Evolutionary conservation across 1,140 invertebrate genomes (phyloP).

Genomic region (Drosophila biarmipes): DNA sequence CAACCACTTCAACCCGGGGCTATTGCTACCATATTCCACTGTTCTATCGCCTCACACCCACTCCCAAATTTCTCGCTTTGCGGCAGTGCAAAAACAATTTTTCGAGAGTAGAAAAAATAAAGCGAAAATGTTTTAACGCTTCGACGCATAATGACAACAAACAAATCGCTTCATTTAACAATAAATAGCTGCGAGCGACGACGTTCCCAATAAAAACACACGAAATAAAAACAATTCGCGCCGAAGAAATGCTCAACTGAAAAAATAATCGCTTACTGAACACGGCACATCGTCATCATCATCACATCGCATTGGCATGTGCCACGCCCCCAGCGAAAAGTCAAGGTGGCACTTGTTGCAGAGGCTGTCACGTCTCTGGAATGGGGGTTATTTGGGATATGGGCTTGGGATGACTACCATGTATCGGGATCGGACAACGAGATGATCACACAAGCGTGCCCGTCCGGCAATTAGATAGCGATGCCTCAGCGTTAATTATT

Average conservation of each 20-base stretch:
- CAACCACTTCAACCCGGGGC: slow-evolving; percentile 56
- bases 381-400: background rate
- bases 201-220: slow-evolving; percentile 55
- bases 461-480: slow-evolving; percentile 64
- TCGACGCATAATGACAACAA: slow-evolving; percentile 77
- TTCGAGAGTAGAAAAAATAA: slow-evolving; percentile 78
- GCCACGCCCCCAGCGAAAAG: slow-evolving; percentile 54
- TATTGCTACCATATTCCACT: slow-evolving; percentile 16
- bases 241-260: slow-evolving; percentile 66
- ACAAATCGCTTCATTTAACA: slow-evolving; percentile 83
- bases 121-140: slow-evolving; percentile 83
- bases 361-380: slow-evolving; percentile 19
- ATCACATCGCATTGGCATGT: slow-evolving; percentile 22
- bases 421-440: slow-evolving; percentile 12
- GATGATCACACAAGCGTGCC: slow-evolving; percentile 61
- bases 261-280: slow-evolving; percentile 83
- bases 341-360: slow-evolving; percentile 58
- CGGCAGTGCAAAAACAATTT: slow-evolving; percentile 67
- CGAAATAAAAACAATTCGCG: slow-evolving; percentile 67
- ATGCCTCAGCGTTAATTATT: slow-evolving; percentile 45
- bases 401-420: background rate
- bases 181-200: slow-evolving; percentile 76
- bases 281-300: slow-evolving; percentile 41
- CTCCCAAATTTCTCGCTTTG: slow-evolving; percentile 12
- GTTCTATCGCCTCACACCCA: background rate